phyloP scores from a whole-genome alignment of 2,113 vertebrate species.

The Cisticola juncidis region DNA sequence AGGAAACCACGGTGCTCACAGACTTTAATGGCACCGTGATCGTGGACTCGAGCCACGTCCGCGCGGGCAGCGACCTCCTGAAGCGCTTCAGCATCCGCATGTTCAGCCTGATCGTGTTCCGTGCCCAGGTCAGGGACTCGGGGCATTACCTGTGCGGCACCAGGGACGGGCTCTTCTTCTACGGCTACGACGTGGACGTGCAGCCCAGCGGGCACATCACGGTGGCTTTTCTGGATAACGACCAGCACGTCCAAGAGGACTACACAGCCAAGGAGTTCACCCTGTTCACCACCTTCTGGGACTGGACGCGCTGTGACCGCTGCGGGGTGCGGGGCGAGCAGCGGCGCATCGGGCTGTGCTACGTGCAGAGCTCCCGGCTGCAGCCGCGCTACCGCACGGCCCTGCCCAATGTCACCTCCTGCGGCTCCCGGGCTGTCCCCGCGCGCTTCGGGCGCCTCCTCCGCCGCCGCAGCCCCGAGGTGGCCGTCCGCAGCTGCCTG shows the following conservation, averaged over 20 bases:
- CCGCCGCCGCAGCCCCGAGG: conserved; percentile 36
- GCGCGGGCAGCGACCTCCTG: conserved; percentile 34
- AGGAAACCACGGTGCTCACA: conserved; percentile 73
- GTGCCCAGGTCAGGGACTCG: conserved; percentile 73
- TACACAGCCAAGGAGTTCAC: background rate
- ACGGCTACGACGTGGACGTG: conserved; percentile 86
- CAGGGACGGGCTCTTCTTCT: conserved; percentile 80
- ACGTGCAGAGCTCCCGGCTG: conserved; percentile 76
- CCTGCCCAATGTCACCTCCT: conserved; percentile 71
- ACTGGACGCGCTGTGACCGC: conserved; percentile 88
- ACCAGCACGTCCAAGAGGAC: conserved; percentile 38
- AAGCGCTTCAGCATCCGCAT: conserved; percentile 87
- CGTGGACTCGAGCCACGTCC: conserved; percentile 66
- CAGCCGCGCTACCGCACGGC: conserved; percentile 74
- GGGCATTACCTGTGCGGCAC: conserved; percentile 90
- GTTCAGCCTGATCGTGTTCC: conserved; percentile 88
- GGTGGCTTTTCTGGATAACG: conserved; percentile 49
- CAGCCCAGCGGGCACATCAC: conserved; percentile 70
- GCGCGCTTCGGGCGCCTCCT: rapidly evolving
- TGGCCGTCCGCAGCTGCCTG: conserved; percentile 79
- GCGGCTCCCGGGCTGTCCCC: conserved; percentile 82
- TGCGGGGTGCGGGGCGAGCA: conserved; percentile 85
- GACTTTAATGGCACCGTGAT: conserved; percentile 81
- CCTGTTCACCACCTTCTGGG: conserved; percentile 82
- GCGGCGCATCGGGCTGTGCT: conserved; percentile 87